Percentiles rank a stretch among this genome's conserved stretches.
These are phyloP conservation scores for Mycalesis mineus DNA, from an alignment of 2,888 invertebrate species.

Conservation along the genomic window DNA sequence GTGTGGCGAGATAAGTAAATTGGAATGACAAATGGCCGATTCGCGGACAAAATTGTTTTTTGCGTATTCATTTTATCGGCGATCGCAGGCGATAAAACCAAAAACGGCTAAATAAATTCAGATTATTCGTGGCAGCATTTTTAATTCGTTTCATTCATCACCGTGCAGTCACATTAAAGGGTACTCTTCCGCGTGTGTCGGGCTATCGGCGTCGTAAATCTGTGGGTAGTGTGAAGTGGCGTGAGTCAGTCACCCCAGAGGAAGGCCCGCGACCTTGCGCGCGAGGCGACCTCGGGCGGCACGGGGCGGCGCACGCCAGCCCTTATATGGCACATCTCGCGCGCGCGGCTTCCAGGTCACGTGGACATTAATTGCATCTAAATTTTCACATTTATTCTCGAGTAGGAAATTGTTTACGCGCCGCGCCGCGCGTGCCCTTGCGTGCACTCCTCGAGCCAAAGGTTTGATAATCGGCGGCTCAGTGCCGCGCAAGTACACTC, in stretches of 20 bases:
- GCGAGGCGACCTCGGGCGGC: conserved; percentile 46
- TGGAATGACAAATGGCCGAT: conserved; percentile 21
- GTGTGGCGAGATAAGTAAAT: conserved; percentile 19
- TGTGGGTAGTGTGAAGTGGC: conserved; percentile 55
- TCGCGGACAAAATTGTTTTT: conserved; percentile 20
- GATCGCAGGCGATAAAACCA: conserved; percentile 16
- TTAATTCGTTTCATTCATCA: conserved; percentile 30
- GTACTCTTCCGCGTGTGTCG: conserved; percentile 49
- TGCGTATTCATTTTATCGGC: conserved; percentile 14
- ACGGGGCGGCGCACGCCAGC: conserved; percentile 43
- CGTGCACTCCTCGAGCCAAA: conserved; percentile 7
- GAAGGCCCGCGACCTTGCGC: conserved; percentile 42
- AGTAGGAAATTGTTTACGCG: conserved; percentile 33
- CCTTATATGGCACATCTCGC: conserved; percentile 48
- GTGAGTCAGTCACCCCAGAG: conserved; percentile 64
- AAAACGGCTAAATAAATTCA: conserved; percentile 25
- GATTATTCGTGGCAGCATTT: conserved; percentile 17
- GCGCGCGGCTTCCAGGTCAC: conserved; percentile 51
- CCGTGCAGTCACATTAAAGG: conserved; percentile 24
- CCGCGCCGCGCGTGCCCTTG: conserved; percentile 20
- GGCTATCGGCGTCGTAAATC: conserved; percentile 56
- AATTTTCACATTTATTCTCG: conserved; percentile 43
- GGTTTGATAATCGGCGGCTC: conserved; percentile 20
- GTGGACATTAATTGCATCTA: conserved; percentile 48
- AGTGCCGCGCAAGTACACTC: conserved; percentile 9